Evolutionary conservation across 2,797 vertebrate species (phyloP), one percentile per base, ranked within the genome.

Genomic region (Oophaga sylvatica): DNA sequence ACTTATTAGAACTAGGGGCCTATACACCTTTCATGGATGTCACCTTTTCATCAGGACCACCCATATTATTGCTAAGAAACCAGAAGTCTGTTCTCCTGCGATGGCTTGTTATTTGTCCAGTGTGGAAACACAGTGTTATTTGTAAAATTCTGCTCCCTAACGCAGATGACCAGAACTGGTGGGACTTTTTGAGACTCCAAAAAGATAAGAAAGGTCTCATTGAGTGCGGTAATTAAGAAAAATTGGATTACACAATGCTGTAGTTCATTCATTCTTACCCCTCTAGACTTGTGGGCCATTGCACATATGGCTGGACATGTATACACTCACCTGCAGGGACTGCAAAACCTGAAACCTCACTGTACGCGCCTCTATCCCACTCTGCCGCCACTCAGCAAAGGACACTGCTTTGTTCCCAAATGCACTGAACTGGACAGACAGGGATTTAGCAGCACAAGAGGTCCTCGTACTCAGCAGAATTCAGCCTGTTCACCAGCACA

Each of bases 361-460:
- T 59, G 81, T 57, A 26, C 75, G 59, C 56, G 75, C 15, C 70
- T 67, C 29, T 29, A 20, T 59, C 60, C 71, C 68, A 31, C 13
- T 82, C n/a, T 60, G 56, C 41, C 67, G 63, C 26, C 35, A 17
- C 57, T 82, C 76, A 59, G 78, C 29, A 81, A 60, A 87, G 71
- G 80, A 78, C 86, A 70, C 81, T 45, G 67, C 77, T 75, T 60
- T 85, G 91, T 86, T 71, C 76, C 80, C 75, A 86, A 91, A 89
- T 78, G 81, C 81, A 89, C 60, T 68, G 26, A 87, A 87, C 90
- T 89, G 86, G 89, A 91, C 84, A 89, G 90, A 91, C 87, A 91
- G 87, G 85, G 80, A 90, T 90, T 91, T 92, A 29, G 45, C 53
- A 65, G 63, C 87, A 91, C 86, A 89, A 89, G 86, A 63, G 85